Evolutionary conservation across 2,888 invertebrate genomes (phyloP).

Genomic region (Synanthedon myopaeformis): DNA sequence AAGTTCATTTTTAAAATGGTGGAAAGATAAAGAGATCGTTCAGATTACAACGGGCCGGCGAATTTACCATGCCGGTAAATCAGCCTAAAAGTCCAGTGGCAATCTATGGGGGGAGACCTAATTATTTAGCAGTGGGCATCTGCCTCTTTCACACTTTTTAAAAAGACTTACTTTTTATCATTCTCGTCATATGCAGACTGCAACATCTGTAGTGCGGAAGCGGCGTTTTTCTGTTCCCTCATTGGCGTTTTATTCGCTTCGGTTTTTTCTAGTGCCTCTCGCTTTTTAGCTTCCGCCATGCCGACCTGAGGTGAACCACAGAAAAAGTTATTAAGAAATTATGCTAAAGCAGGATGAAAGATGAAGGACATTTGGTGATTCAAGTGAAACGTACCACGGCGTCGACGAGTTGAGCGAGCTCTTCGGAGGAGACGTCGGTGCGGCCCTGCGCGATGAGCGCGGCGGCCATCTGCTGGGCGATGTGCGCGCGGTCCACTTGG

Average conservation of each 20-base stretch:
- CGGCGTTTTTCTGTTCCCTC: slow-evolving; percentile 1
- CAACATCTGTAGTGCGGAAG: slow-evolving; percentile 49
- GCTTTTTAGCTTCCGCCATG: slow-evolving; percentile 58
- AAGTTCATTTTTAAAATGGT: too few relatives aligned
- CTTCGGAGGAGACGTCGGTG: slow-evolving; percentile 82
- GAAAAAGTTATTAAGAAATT: too few relatives aligned
- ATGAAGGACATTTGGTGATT: too few relatives aligned
- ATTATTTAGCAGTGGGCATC: background rate
- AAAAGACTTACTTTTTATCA: slow-evolving; percentile 21
- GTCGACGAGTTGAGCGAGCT: slow-evolving; percentile 82
- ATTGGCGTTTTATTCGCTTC: slow-evolving; percentile 4
- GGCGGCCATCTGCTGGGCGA: slow-evolving; percentile 85
- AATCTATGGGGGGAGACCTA: too few relatives aligned
- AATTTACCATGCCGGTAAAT: too few relatives aligned
- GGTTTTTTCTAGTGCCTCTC: slow-evolving; percentile 30
- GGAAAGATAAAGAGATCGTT: too few relatives aligned
- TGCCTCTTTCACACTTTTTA: background rate
- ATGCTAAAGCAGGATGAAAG: too few relatives aligned
- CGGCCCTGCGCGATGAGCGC: slow-evolving; percentile 84
- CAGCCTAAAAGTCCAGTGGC: too few relatives aligned
- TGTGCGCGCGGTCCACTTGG: slow-evolving; percentile 80
- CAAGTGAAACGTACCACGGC: slow-evolving; percentile 73
- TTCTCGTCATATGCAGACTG: slow-evolving; percentile 60
- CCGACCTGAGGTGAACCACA: slow-evolving; percentile 26
- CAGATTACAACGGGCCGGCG: too few relatives aligned